These are phyloP conservation scores for Alethe castanea DNA, from an alignment of 2,113 vertebrate genomes.

Conservation along the genomic window DNA sequence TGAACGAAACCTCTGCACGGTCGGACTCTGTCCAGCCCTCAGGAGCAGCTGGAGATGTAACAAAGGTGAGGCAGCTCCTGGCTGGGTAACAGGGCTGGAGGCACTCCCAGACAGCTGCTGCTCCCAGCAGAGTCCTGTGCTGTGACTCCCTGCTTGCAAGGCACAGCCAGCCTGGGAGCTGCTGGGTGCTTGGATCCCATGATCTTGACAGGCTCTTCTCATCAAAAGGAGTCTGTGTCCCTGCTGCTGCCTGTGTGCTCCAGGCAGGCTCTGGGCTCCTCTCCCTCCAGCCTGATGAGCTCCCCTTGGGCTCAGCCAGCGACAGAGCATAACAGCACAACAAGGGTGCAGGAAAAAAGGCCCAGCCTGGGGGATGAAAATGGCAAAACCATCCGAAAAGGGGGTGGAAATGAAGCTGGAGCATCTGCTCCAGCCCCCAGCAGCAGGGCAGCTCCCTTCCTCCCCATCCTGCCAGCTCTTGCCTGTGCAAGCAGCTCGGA, in stretches of 20 bases:
- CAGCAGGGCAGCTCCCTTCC: neutral
- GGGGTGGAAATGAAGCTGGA: neutral
- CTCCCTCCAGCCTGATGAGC: neutral
- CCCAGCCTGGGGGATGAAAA: neutral
- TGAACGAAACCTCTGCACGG: neutral
- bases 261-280: neutral
- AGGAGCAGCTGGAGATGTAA: neutral
- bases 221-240: neutral
- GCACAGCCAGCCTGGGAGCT: neutral
- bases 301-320: accelerated
- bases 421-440: neutral
- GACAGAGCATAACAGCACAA: neutral
- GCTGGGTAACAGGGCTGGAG: neutral
- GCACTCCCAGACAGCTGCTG: neutral
- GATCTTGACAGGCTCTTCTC: neutral
- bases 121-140: neutral
- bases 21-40: neutral
- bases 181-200: neutral
- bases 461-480: conserved; percentile 5
- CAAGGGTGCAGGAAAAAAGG: neutral
- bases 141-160: neutral
- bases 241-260: neutral
- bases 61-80: neutral
- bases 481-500: neutral
- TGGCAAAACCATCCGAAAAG: neutral